Base-by-base conservation (phyloP, 2,113 vertebrate species). In the Perca fluviatilis region DNA sequence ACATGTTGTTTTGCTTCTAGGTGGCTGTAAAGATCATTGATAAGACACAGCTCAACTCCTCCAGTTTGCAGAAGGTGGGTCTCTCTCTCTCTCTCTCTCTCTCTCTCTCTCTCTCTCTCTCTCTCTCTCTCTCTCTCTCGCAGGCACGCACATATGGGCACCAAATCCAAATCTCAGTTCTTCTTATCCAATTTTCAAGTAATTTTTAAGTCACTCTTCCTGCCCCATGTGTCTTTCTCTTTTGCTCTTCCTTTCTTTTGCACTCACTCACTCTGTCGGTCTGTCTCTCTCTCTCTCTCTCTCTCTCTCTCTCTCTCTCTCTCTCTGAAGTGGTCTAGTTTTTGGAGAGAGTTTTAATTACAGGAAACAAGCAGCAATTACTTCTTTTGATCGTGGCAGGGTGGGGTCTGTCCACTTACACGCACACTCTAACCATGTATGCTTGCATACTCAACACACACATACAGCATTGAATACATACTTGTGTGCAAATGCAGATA, bases 11-110 rank as follows among this genome's bases (percentile, higher is more conserved):
- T 84, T 77, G 56, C 43, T 88, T 82, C 12, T 49, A 96, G 95
- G 95, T 96, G 93, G 95, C 95, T 80, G 95, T 96, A 64, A 96
- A 96, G 90, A 96, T 96, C 77, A 96, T 96, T 77, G 95, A 96
- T 92, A 96, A 96, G 86, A 95, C 95, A 2, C 95, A 96, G 86
- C 95, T 96, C 82, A 96, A 96, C 91, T 95, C 95, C 49, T 95
- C 95, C 86, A 96, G 95, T 94, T 94, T 96, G 88, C 95, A 96
- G 86, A 96, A 96, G 93, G 95, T 96, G 84, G 76, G 94, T 92
- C 50, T 54, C 36, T 47, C 5, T 81, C n/a, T 30, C n/a, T 5
- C 16, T 51, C 73, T 51, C 47, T 30, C 43, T 43, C 57, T 16
- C 43, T 0, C 47, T 14, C 19, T 3, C 47, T 10, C 62, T 13